Evolutionary conservation across 2,113 vertebrate species (phyloP).

Genomic region (Uria aalge): DNA sequence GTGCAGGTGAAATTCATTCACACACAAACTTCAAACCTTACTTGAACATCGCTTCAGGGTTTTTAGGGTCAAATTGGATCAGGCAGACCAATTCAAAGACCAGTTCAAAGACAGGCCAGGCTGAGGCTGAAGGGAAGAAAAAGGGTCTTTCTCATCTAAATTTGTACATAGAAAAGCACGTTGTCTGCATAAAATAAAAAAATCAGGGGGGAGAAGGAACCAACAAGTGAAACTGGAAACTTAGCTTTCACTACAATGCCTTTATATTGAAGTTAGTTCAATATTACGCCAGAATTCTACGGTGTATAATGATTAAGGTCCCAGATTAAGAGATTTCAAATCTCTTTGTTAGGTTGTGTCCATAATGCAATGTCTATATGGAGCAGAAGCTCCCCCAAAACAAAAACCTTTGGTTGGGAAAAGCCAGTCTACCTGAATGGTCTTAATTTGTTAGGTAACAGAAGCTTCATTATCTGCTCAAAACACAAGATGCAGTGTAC

Average conservation of each 20-base stretch:
- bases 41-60: neutral
- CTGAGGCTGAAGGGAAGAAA: neutral
- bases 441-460: neutral
- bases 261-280: neutral
- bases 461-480: neutral
- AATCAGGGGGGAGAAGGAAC: neutral
- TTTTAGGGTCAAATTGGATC: neutral
- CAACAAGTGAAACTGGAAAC: neutral
- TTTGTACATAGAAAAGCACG: neutral
- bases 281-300: neutral
- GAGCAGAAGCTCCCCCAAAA: neutral
- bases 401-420: neutral
- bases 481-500: neutral
- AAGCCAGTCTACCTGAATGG: neutral
- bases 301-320: neutral
- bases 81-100: neutral
- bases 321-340: neutral
- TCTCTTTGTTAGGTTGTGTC: too few relatives aligned
- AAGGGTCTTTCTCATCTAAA: neutral
- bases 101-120: neutral
- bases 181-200: neutral
- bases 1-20: fast-evolving
- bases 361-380: neutral
- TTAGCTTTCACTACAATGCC: neutral
- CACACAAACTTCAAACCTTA: neutral